Evolutionary conservation across 1,140 invertebrate species (phyloP).

Genomic region (Brachionus angularis): DNA sequence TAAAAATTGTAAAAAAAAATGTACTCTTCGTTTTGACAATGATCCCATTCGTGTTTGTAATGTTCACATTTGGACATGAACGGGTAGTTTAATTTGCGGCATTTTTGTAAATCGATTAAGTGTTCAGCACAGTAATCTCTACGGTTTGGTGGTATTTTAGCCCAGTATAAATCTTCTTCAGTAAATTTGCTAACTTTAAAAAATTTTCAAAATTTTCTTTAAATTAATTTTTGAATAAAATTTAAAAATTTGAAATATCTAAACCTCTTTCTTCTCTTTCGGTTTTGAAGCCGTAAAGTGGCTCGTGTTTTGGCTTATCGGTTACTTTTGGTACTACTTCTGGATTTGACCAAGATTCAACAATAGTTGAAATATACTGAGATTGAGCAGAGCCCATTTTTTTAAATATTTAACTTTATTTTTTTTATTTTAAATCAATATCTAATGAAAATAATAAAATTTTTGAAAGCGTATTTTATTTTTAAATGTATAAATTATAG

Average conservation of each 20-base stretch:
- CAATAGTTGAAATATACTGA: slow-evolving; percentile 4
- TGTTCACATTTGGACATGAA: slow-evolving; percentile 38
- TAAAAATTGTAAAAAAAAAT: too few species aligned
- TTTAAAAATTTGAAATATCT: not conserved
- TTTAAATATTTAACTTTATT: too few species aligned
- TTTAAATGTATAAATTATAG: too few species aligned
- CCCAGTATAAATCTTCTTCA: slow-evolving; percentile 40
- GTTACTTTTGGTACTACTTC: slow-evolving; percentile 16
- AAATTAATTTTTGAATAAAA: not conserved
- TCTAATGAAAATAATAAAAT: too few species aligned
- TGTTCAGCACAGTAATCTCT: slow-evolving; percentile 42
- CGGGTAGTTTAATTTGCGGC: slow-evolving; percentile 32
- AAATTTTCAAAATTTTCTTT: not conserved
- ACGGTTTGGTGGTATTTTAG: slow-evolving; percentile 22
- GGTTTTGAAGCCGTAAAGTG: slow-evolving; percentile 10
- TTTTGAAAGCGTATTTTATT: too few species aligned
- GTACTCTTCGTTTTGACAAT: slow-evolving; percentile 44
- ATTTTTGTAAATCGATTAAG: slow-evolving; percentile 30
- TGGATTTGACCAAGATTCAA: slow-evolving; percentile 25
- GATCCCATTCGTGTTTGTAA: slow-evolving; percentile 40
- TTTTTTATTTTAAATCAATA: too few species aligned
- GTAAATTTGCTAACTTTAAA: not conserved
- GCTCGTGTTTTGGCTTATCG: slow-evolving; percentile 25
- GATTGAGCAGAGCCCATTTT: slow-evolving; percentile 29
- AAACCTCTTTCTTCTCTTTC: slow-evolving; percentile 19